These are phyloP conservation scores for Sebastes taczanowskii DNA, from an alignment of 2,797 vertebrate genomes.

Conservation along the genomic window DNA sequence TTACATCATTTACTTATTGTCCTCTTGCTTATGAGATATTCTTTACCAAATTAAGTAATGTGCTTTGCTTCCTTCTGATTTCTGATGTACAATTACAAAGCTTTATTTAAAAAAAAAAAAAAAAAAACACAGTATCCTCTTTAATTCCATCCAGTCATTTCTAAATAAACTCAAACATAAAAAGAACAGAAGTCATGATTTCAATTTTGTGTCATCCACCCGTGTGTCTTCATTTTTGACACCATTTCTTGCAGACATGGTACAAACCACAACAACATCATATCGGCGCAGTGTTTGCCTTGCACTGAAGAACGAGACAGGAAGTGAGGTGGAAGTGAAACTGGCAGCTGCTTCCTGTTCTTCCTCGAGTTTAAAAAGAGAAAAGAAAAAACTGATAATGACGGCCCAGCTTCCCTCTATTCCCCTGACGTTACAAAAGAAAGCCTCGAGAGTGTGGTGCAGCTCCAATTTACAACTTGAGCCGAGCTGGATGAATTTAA, in stretches of 20 bases:
- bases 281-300: neutral
- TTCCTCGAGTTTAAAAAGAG: conserved; percentile 37
- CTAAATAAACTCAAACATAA: neutral
- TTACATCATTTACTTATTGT: neutral
- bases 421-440: conserved; percentile 26
- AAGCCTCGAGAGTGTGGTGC: conserved; percentile 41
- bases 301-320: conserved; percentile 23
- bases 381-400: conserved; percentile 22
- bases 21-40: neutral
- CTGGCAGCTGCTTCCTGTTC: conserved; percentile 65
- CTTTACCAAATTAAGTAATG: neutral
- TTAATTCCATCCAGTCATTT: neutral
- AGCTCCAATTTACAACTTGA: conserved; percentile 69
- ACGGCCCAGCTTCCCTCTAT: conserved; percentile 32
- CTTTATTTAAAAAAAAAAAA: neutral
- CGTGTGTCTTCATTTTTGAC: neutral
- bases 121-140: neutral
- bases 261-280: neutral
- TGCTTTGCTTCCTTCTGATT: neutral
- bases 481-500: conserved; percentile 76
- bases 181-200: neutral
- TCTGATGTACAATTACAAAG: neutral
- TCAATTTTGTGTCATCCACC: neutral
- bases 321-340: conserved; percentile 59
- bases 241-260: neutral